Conservation (phyloP, 2,888 invertebrate species). For the Stictocephala bisonia region DNA sequence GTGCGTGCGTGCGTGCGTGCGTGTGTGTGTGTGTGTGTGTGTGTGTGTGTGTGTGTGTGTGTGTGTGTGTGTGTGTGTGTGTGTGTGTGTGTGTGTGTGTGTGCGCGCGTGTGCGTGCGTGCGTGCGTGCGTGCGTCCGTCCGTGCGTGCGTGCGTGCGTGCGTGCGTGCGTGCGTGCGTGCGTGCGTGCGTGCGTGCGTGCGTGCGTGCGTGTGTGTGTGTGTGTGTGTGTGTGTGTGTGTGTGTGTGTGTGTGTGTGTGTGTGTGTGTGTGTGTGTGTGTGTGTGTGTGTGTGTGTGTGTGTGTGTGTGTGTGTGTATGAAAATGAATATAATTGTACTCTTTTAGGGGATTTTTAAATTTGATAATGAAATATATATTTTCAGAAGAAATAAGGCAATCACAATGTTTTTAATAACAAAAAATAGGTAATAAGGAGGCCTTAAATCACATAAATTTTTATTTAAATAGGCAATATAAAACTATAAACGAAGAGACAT, state of each 20-base stretch:
- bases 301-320: not conserved
- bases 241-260: conserved; percentile 2
- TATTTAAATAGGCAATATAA: too few relatives aligned
- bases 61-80: not conserved
- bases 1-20: not conserved
- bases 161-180: not conserved
- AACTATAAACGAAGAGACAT: too few relatives aligned
- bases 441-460: too few relatives aligned
- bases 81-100: not conserved
- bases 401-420: too few relatives aligned
- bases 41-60: not conserved
- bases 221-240: conserved; percentile 2
- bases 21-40: conserved; percentile 3
- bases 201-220: not conserved
- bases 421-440: too few relatives aligned
- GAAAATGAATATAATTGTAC: not conserved
- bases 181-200: not conserved
- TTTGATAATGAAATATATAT: too few relatives aligned
- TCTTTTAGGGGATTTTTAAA: too few relatives aligned
- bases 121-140: not conserved
- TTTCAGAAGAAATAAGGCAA: too few relatives aligned
- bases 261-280: not conserved
- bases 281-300: conserved; percentile 6
- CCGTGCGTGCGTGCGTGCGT: not conserved
- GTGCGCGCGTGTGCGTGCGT: not conserved